Evolutionary conservation across 2,888 invertebrate genomes (phyloP).

Genomic region (Uloborus plumipes): DNA sequence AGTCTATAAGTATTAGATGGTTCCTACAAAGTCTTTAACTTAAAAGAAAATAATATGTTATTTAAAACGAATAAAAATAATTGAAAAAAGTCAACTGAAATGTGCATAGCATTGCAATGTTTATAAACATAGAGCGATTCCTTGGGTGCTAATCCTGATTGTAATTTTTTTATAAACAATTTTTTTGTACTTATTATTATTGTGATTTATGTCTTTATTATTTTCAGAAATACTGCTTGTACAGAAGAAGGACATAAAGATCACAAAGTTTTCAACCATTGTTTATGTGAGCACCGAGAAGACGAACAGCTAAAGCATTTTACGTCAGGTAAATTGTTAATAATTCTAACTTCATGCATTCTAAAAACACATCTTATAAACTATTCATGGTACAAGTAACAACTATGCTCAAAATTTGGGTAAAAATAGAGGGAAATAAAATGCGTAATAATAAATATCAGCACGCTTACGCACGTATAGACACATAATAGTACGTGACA

Average conservation of each 20-base stretch:
- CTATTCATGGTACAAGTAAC: not conserved
- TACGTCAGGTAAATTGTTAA: slow-evolving; percentile 35
- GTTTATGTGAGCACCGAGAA: slow-evolving; percentile 57
- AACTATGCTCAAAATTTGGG: not conserved
- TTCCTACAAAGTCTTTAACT: no score
- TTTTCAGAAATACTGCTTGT: slow-evolving; percentile 26
- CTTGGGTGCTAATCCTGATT: no score
- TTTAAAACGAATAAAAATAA: no score
- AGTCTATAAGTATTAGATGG: no score
- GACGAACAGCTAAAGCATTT: slow-evolving; percentile 56
- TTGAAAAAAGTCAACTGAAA: no score
- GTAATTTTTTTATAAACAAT: no score
- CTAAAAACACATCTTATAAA: not conserved
- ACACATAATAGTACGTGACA: no score
- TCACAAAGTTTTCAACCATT: slow-evolving; percentile 52
- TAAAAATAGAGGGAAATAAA: not conserved
- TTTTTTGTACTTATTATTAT: not conserved
- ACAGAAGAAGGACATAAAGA: slow-evolving; percentile 49
- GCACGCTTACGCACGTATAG: no score
- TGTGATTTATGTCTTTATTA: not conserved
- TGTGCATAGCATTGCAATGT: no score
- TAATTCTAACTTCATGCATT: not conserved
- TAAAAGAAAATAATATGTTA: no score
- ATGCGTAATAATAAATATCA: no score
- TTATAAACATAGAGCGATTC: no score